These are phyloP conservation scores for Paramisgurnus dabryanus DNA, from an alignment of 2,113 vertebrate species.

Conservation along the genomic window DNA sequence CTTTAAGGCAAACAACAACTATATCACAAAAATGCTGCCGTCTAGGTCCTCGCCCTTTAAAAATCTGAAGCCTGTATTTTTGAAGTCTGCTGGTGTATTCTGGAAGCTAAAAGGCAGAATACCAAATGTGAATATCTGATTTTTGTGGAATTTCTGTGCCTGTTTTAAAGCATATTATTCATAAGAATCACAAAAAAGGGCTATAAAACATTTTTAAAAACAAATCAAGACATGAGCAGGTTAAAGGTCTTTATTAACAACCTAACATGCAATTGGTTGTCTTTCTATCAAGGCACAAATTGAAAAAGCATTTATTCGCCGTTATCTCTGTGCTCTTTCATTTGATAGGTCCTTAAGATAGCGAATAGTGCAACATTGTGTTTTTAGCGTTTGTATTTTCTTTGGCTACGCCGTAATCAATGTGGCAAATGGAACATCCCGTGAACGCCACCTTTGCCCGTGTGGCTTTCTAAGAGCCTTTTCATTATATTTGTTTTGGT, in stretches of 20 bases:
- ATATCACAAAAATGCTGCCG: too few relatives aligned
- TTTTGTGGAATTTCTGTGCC: too few relatives aligned
- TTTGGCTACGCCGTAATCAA: constrained; percentile 6
- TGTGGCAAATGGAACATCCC: constrained; percentile 3
- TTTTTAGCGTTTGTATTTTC: background rate
- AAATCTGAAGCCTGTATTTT: too few relatives aligned
- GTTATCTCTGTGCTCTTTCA: background rate
- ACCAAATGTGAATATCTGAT: too few relatives aligned
- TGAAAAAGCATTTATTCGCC: background rate
- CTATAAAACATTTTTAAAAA: too few relatives aligned
- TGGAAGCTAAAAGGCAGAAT: too few relatives aligned
- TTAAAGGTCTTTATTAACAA: background rate
- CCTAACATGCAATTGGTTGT: background rate
- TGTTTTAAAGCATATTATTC: too few relatives aligned
- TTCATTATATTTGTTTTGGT: constrained; percentile 17
- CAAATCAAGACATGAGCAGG: too few relatives aligned
- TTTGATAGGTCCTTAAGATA: background rate
- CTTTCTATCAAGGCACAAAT: background rate
- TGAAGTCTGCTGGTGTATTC: too few relatives aligned
- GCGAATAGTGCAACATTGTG: background rate
- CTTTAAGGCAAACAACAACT: too few relatives aligned
- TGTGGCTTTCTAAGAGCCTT: constrained; percentile 2
- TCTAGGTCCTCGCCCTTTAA: too few relatives aligned
- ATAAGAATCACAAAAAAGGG: too few relatives aligned
- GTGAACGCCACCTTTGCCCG: background rate